Percentiles rank a stretch among this genome's conserved stretches.
These are phyloP conservation scores for Amblyraja radiata DNA, from an alignment of 2,797 vertebrate genomes.

Conservation along the genomic window DNA sequence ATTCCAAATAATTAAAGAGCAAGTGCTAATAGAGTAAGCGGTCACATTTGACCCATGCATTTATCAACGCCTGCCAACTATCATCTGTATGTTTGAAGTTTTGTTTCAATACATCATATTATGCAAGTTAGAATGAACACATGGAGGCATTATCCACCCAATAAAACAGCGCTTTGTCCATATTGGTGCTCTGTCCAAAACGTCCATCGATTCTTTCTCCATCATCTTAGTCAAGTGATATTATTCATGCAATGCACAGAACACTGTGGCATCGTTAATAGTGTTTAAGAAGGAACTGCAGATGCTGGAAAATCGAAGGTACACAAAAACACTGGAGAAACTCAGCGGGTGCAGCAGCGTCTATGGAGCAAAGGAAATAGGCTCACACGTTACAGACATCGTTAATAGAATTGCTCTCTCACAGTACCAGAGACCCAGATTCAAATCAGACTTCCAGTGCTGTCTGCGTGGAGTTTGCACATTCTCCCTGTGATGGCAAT, in stretches of 20 bases:
- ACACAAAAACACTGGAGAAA: no score
- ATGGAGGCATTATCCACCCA: background rate
- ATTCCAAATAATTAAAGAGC: slow-evolving; percentile 4
- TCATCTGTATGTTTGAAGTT: background rate
- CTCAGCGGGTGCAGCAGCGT: no score
- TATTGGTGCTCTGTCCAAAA: background rate
- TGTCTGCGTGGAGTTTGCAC: no score
- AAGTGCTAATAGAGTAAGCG: background rate
- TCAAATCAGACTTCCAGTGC: no score
- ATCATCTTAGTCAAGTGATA: background rate
- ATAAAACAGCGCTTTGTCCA: background rate
- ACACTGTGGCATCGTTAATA: no score
- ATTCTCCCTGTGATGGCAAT: no score
- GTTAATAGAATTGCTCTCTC: no score
- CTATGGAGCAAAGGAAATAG: no score
- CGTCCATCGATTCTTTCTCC: background rate
- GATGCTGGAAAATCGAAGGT: no score
- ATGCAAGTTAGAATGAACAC: background rate
- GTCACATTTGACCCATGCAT: background rate
- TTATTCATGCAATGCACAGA: background rate
- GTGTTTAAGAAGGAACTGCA: no score
- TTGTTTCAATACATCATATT: background rate
- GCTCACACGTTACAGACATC: no score
- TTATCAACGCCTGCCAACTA: background rate
- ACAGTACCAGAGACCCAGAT: no score